Conservation (phyloP, 1,140 invertebrate genomes). For the Cyrtorhinus lividipennis region DNA sequence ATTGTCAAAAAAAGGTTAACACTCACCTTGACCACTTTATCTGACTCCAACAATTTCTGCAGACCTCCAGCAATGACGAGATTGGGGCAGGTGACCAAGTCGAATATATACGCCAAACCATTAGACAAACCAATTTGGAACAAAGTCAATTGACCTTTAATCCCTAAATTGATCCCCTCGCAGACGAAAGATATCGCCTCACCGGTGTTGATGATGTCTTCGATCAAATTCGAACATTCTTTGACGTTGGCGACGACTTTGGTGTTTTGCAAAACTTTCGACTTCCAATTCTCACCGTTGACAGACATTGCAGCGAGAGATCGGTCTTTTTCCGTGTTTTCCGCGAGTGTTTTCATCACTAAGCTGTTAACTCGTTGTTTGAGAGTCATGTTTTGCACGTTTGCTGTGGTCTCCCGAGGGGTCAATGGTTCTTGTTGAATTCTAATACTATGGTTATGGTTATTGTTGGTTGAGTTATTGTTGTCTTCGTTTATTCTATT, state of each 20-base stretch:
- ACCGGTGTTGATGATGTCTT: conserved; percentile 50
- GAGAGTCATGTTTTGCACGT: conserved; percentile 47
- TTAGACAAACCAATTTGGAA: conserved; percentile 69
- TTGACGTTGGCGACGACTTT: conserved; percentile 58
- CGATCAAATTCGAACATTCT: conserved; percentile 60
- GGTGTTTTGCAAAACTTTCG: conserved; percentile 62
- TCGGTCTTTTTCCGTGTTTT: conserved; percentile 74
- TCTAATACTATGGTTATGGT: background rate
- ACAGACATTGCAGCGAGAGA: conserved; percentile 33
- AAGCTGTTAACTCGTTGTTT: conserved; percentile 77
- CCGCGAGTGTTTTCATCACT: conserved; percentile 74
- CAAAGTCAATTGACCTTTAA: conserved; percentile 67
- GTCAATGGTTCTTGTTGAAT: background rate
- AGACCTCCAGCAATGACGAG: conserved; percentile 64
- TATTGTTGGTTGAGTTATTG: conserved; percentile 9
- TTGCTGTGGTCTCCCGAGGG: background rate
- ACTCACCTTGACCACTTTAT: conserved; percentile 68
- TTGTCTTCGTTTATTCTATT: conserved; percentile 14
- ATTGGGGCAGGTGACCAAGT: conserved; percentile 69
- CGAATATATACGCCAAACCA: conserved; percentile 73
- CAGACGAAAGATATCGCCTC: conserved; percentile 68
- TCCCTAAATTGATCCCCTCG: conserved; percentile 79
- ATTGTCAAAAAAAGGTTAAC: too few relatives aligned
- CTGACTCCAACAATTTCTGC: conserved; percentile 62
- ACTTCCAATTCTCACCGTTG: conserved; percentile 51